These are phyloP conservation scores for Lepidurus couesii DNA, from an alignment of 1,140 invertebrate genomes.

Conservation along the genomic window DNA sequence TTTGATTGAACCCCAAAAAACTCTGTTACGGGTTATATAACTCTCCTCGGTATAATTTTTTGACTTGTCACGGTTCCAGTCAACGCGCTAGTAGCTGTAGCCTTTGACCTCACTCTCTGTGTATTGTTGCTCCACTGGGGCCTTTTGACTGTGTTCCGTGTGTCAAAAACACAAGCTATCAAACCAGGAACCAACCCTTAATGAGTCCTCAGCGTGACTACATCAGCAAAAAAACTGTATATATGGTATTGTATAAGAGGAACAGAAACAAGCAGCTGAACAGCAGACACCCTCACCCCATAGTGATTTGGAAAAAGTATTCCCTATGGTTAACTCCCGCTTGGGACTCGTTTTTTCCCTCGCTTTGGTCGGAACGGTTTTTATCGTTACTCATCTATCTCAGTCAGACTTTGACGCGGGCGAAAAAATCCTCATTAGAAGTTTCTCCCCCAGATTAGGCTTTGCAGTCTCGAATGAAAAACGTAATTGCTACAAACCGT, in stretches of 20 bases:
- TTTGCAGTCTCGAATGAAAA: too few species aligned
- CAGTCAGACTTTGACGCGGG: background rate
- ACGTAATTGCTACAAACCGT: too few species aligned
- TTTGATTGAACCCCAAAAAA: background rate
- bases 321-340: background rate
- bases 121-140: background rate
- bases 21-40: background rate
- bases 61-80: conserved; percentile 8
- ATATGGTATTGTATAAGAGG: background rate
- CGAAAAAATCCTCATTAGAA: background rate
- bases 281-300: background rate
- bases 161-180: background rate
- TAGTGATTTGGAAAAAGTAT: conserved; percentile 5
- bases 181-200: conserved; percentile 19
- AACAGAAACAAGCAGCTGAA: conserved; percentile 1
- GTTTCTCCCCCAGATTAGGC: too few species aligned
- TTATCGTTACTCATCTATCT: background rate
- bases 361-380: background rate
- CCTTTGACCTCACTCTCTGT: background rate
- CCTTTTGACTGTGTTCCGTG: conserved; percentile 8
- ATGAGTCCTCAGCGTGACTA: conserved; percentile 8
- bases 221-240: background rate
- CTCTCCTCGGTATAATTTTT: background rate
- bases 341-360: background rate
- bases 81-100: background rate